Evolutionary conservation across 2,888 invertebrate genomes (phyloP).

Genomic region (Leucophenga montana): DNA sequence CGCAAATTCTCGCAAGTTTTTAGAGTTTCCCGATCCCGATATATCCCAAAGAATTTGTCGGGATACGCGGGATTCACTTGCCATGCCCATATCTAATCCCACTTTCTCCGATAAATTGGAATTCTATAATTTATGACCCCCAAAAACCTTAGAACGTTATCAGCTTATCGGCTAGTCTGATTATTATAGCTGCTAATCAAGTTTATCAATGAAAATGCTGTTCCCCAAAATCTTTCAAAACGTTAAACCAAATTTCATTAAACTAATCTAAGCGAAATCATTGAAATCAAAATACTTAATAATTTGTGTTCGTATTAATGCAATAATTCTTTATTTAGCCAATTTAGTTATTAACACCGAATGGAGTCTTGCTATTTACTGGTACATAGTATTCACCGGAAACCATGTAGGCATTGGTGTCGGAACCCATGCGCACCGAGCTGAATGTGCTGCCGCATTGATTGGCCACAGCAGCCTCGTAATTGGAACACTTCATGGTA

Average conservation of each 20-base stretch:
- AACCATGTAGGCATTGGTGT: conserved; percentile 44
- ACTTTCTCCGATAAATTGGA: no score
- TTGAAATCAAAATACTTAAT: not conserved
- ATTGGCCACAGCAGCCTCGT: conserved; percentile 43
- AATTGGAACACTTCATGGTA: conserved; percentile 50
- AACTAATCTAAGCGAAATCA: not conserved
- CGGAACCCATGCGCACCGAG: conserved; percentile 51
- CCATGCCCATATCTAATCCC: no score
- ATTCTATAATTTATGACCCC: no score
- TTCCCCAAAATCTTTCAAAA: no score
- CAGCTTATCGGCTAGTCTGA: no score
- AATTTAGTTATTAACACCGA: conserved; percentile 35
- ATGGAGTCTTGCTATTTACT: conserved; percentile 55
- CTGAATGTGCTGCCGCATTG: conserved; percentile 43
- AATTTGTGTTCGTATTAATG: not conserved
- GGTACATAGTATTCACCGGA: conserved; percentile 58
- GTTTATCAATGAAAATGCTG: no score
- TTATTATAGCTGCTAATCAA: no score
- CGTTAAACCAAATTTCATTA: not conserved
- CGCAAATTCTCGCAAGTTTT: no score
- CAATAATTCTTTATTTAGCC: not conserved
- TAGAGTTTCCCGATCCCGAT: no score
- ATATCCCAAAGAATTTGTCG: no score
- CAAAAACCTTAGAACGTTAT: no score
- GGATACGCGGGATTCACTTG: no score